Evolutionary conservation across 2,797 vertebrate genomes (phyloP).

Genomic region (Limnodromus scolopaceus): DNA sequence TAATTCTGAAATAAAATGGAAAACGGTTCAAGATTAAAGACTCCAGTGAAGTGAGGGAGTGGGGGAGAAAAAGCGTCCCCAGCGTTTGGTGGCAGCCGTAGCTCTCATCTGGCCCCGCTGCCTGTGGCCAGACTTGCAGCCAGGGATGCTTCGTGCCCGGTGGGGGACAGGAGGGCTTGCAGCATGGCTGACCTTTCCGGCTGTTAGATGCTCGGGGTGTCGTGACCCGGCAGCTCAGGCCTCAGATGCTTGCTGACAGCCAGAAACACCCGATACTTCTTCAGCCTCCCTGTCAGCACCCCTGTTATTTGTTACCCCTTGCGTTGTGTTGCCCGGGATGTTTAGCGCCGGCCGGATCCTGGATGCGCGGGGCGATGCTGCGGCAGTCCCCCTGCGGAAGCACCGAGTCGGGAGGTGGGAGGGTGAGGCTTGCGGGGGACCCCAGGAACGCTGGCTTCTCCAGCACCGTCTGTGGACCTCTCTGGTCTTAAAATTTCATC

Average conservation of each 20-base stretch:
- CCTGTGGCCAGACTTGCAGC: background rate
- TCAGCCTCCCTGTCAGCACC: background rate
- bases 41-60: background rate
- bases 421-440: background rate
- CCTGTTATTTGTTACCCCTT: background rate
- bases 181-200: slow-evolving; percentile 9
- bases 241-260: slow-evolving; percentile 14
- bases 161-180: background rate
- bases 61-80: background rate
- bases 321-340: background rate
- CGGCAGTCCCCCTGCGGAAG: background rate
- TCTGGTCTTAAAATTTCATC: background rate
- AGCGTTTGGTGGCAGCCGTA: background rate
- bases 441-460: background rate
- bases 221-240: background rate
- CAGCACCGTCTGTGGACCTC: background rate
- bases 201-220: background rate
- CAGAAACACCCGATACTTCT: background rate
- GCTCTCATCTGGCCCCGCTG: background rate
- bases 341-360: background rate
- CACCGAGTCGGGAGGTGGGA: background rate
- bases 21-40: background rate
- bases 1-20: background rate
- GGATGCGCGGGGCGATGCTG: background rate
- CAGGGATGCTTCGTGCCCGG: background rate